A percentile compares a stretch with the other conserved stretches of the same genome.
phyloP scores from a whole-genome alignment of 2,797 vertebrate genomes.

The Scyliorhinus canicula region DNA sequence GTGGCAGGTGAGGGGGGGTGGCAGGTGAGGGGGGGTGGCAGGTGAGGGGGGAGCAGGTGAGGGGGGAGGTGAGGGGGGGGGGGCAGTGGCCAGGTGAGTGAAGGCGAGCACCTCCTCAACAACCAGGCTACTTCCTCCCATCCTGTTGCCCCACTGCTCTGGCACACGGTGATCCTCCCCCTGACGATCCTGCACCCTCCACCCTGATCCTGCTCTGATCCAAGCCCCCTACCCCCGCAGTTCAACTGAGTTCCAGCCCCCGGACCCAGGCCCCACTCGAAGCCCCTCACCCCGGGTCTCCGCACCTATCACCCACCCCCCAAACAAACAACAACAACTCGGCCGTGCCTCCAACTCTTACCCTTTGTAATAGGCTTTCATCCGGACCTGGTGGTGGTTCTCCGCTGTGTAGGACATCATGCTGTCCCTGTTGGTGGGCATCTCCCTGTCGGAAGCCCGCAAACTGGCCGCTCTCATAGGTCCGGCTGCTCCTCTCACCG shows the following conservation, averaged over 20 bases:
- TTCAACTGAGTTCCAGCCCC: no score
- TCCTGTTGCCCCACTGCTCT: not conserved
- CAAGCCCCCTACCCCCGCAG: no score
- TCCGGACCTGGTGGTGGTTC: conserved; percentile 89
- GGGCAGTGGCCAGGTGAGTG: not conserved
- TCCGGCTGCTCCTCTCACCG: not conserved
- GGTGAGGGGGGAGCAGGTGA: no score
- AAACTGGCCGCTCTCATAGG: not conserved
- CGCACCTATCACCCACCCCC: no score
- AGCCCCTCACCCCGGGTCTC: not conserved
- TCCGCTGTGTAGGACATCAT: conserved; percentile 82
- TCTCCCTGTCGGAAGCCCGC: conserved; percentile 55
- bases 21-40: no score
- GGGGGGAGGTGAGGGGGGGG: no score
- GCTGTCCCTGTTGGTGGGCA: conserved; percentile 95
- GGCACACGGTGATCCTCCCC: no score
- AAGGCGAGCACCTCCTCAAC: not conserved
- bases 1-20: no score
- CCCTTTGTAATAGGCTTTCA: conserved; percentile 97
- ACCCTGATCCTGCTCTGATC: no score
- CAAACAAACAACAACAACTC: no score
- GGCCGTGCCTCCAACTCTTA: conserved; percentile 56
- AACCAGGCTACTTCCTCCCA: no score
- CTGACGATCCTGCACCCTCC: no score
- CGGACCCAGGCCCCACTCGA: not conserved